phyloP scores from a whole-genome alignment of 2,113 vertebrate genomes.

The Acanthochromis polyacanthus region DNA sequence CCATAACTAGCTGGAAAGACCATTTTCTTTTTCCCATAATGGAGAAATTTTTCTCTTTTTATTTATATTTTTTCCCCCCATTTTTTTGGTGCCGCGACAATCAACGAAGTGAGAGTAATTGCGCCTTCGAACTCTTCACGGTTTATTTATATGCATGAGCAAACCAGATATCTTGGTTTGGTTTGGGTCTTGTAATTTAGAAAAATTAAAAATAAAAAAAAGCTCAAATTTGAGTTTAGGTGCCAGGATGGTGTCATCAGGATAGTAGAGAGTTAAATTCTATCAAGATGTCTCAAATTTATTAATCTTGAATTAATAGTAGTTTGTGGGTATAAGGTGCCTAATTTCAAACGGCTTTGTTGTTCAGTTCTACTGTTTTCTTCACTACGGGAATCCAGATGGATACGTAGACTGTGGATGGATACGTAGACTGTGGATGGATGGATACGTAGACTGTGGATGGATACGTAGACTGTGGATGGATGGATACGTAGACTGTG shows the following conservation, averaged over 20 bases:
- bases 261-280: neutral
- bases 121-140: conserved; percentile 4
- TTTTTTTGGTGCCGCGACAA: conserved; percentile 31
- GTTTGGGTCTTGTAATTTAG: neutral
- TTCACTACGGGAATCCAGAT: no score
- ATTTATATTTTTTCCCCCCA: conserved; percentile 13
- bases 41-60: conserved; percentile 18
- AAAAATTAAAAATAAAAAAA: neutral
- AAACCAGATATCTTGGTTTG: conserved; percentile 27
- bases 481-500: no score
- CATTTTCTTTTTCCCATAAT: conserved; percentile 61
- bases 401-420: no score
- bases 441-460: no score
- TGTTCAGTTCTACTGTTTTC: no score
- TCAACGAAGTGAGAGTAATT: conserved; percentile 2
- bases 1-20: conserved; percentile 55
- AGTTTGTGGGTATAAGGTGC: no score
- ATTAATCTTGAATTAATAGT: neutral
- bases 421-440: no score
- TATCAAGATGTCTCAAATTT: neutral
- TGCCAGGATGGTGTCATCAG: no score
- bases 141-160: conserved; percentile 20
- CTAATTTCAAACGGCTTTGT: no score
- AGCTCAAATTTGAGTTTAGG: neutral
- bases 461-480: no score